Base-by-base conservation (phyloP, 2,113 vertebrate species). In the Ammodramus savannarum region DNA sequence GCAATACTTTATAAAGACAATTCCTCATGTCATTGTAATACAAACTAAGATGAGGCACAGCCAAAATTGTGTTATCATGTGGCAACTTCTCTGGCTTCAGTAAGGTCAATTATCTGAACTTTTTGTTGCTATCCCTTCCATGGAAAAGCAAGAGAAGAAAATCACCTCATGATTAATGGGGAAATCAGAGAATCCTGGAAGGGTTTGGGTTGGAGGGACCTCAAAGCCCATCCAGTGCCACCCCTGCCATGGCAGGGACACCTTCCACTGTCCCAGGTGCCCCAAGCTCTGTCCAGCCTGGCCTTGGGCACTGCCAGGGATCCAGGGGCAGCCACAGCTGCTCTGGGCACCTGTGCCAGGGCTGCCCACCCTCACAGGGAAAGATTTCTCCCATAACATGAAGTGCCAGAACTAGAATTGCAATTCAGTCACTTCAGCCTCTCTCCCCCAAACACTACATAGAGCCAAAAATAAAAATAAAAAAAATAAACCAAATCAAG, bases 251-350 rank as follows among this genome's bases (percentile, higher is more conserved):
- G 17, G 7, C 58, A 87, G 43, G 49, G 49, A 65, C 32, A 81
- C 7, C 36, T 66, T 1, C 18, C 68, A 44, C 27, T 3, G 1
- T 9, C 27, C 52, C 69, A 59, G 44, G 44, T 52, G 77, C 54
- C 18, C 69, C 85, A 5, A 43, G 11, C 36, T 21, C 36, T 0
- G 0, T 23, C 59, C 77, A 75, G 0, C 46, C 69, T 19, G 29
- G 54, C 29, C 78, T 54, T 1, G 54, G 78, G 0, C 54, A 67
- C n/a, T 82, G 0, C 20, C 87, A 89, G 46, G 54, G 62, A 54
- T 82, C 15, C 54, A 77, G 71, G 39, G 39, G 11, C 62, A 82
- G 54, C 61, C 86, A 10, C 46, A 89, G 69, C 34, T 61, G 0
- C 69, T 81, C 46, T 61, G 69, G 39, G 46, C 11, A 54, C 0